A percentile compares a stretch with the other conserved stretches of the same genome.
Evolutionary conservation across 1,140 invertebrate species (phyloP).

Genomic region (Neodiprion fabricii): DNA sequence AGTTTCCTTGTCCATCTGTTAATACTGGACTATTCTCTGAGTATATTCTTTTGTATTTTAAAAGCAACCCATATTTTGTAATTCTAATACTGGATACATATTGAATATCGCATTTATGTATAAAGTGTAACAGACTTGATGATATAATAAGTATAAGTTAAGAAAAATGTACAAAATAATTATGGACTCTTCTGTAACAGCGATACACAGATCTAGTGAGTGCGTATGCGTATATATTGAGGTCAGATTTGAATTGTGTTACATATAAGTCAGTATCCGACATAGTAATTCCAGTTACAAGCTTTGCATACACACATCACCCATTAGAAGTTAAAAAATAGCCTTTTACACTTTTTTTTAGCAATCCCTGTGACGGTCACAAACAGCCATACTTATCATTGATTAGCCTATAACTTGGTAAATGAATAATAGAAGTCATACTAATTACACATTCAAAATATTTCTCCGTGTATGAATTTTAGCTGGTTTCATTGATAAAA

Average conservation of each 20-base stretch:
- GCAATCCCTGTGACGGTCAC: no score
- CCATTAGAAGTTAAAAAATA: neutral
- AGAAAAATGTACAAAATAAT: conserved; percentile 17
- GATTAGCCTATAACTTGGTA: neutral
- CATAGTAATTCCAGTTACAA: neutral
- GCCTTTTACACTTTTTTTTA: neutral
- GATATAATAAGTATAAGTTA: neutral
- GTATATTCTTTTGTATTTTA: neutral
- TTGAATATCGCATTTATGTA: conserved; percentile 7
- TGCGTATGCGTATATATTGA: neutral
- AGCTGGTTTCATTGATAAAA: neutral
- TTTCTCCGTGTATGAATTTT: neutral
- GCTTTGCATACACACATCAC: no score
- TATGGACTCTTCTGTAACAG: conserved; percentile 9
- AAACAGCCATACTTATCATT: neutral
- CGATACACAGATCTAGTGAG: neutral
- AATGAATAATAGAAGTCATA: neutral
- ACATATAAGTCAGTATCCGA: neutral
- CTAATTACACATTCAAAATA: neutral
- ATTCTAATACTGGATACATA: conserved; percentile 7
- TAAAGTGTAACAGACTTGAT: conserved; percentile 1
- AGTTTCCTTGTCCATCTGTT: neutral
- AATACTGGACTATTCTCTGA: neutral
- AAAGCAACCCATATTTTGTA: conserved; percentile 21
- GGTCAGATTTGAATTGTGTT: neutral